Evolutionary conservation across 2,888 invertebrate genomes (phyloP).

Genomic region (Pristionchus maxplancki): DNA sequence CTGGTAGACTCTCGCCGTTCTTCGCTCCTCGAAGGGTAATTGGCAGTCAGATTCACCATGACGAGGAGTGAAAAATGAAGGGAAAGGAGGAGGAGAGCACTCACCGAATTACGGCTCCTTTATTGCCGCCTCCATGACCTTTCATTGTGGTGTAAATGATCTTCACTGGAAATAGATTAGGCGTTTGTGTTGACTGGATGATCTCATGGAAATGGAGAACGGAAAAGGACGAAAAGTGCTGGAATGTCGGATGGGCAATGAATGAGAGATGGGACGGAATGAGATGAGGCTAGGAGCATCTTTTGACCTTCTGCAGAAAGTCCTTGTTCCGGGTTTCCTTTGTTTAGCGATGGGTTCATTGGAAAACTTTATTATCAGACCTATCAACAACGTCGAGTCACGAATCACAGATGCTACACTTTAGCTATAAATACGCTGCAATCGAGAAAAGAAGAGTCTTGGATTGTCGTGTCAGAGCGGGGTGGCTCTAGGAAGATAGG

Average conservation of each 20-base stretch:
- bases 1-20: not conserved
- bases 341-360: not conserved
- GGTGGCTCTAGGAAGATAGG: not conserved
- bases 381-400: conserved; percentile 46
- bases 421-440: conserved; percentile 31
- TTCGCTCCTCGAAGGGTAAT: not conserved
- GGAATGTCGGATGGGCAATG: not conserved
- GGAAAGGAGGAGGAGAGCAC: not conserved
- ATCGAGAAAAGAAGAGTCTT: not conserved
- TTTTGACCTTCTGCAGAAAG: not conserved
- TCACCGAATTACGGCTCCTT: conserved; percentile 11
- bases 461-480: not conserved
- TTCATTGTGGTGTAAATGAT: conserved; percentile 10
- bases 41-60: not conserved
- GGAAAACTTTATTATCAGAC: conserved; percentile 37
- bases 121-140: conserved; percentile 7
- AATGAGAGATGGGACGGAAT: not conserved
- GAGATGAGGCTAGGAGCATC: not conserved
- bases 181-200: not conserved
- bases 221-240: not conserved
- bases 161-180: not conserved
- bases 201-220: not conserved
- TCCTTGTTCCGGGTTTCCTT: not conserved
- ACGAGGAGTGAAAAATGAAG: not conserved
- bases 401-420: conserved; percentile 42